These are phyloP conservation scores for Syngnathoides biaculeatus DNA, from an alignment of 2,113 vertebrate genomes.

Conservation along the genomic window DNA sequence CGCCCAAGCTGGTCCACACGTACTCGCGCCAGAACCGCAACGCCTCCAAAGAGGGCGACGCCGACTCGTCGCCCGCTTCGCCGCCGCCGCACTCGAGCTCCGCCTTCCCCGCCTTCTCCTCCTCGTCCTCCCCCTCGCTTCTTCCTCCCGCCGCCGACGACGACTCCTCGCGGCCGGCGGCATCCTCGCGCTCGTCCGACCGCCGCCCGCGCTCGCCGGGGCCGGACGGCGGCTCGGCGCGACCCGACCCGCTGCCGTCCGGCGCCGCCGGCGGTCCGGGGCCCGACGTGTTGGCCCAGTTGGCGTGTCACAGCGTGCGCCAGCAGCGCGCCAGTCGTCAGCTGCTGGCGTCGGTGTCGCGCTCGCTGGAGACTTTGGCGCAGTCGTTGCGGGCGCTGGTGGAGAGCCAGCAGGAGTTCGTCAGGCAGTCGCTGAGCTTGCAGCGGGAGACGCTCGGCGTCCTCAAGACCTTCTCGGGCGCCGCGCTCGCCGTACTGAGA, in stretches of 20 bases:
- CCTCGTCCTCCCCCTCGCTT: not conserved
- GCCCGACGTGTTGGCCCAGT: conserved; percentile 46
- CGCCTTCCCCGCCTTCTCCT: not conserved
- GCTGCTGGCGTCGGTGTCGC: conserved; percentile 68
- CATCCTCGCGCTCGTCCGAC: not conserved
- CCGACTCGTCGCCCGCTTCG: not conserved
- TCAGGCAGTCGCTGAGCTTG: conserved; percentile 68
- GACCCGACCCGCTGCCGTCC: conserved; percentile 20
- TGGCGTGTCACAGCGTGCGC: conserved; percentile 65
- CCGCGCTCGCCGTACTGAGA: conserved; percentile 61
- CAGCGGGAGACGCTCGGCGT: conserved; percentile 71
- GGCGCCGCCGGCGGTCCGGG: conserved; percentile 18
- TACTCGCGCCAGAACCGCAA: conserved; percentile 44
- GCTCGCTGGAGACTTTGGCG: conserved; percentile 66
- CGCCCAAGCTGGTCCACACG: conserved; percentile 46
- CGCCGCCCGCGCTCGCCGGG: not conserved
- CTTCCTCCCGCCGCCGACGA: conserved; percentile 1
- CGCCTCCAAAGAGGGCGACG: conserved; percentile 13
- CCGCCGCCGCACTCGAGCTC: not conserved
- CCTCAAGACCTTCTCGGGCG: conserved; percentile 71
- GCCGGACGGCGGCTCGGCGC: not conserved
- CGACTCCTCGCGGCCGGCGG: conserved; percentile 7
- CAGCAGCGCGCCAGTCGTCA: conserved; percentile 70
- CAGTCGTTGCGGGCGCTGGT: conserved; percentile 71
- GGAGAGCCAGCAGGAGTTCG: conserved; percentile 74